Evolutionary conservation across 92 coral and sea anemone species (phyloP).

Genomic region (Palythoa grandiflora): DNA sequence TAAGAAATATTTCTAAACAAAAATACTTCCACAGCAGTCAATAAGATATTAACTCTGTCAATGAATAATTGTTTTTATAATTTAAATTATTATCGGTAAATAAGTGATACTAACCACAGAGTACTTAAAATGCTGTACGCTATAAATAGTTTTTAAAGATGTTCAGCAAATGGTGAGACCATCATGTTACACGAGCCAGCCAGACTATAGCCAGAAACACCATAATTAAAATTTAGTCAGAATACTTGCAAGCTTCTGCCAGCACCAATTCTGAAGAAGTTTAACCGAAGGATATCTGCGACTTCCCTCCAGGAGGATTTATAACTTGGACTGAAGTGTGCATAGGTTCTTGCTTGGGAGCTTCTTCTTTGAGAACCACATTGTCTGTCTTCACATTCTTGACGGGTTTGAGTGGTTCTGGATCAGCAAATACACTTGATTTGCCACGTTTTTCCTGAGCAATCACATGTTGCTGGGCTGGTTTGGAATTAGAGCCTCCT

Average conservation of each 20-base stretch:
- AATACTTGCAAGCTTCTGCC: not conserved
- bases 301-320: constrained; percentile 97
- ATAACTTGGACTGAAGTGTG: constrained; percentile 78
- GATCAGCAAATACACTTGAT: constrained; percentile 79
- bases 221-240: not conserved
- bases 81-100: not conserved
- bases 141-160: not conserved
- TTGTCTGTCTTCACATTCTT: constrained; percentile 28
- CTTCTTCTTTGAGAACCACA: constrained; percentile 24
- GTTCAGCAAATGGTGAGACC: not conserved
- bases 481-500: constrained; percentile 32
- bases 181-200: not conserved
- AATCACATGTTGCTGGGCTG: constrained; percentile 50
- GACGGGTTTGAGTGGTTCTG: constrained; percentile 39
- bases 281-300: constrained; percentile 90
- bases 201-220: not conserved
- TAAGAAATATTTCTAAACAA: not conserved
- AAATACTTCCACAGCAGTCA: not conserved
- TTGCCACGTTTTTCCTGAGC: constrained; percentile 88
- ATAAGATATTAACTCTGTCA: not conserved
- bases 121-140: not conserved
- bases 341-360: constrained; percentile 4
- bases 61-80: not conserved
- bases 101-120: not conserved
- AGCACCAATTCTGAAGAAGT: not conserved